These are phyloP conservation scores for Melanaphis sacchari DNA, from an alignment of 1,140 invertebrate genomes.

Conservation along the genomic window DNA sequence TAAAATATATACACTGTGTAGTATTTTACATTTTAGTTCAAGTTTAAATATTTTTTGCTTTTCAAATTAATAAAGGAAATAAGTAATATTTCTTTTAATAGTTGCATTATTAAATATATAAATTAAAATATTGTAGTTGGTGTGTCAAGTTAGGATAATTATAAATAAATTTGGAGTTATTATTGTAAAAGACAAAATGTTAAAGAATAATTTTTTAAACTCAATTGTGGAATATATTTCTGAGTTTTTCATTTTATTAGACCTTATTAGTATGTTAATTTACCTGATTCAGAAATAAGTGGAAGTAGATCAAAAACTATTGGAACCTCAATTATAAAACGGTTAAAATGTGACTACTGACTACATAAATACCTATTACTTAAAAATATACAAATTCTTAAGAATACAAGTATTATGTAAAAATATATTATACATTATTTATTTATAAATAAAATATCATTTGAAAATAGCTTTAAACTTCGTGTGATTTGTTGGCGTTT, in stretches of 20 bases:
- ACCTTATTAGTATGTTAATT: not conserved
- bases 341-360: not conserved
- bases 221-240: not conserved
- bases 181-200: not conserved
- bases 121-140: not conserved
- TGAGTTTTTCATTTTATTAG: not conserved
- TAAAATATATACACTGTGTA: not conserved
- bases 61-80: not conserved
- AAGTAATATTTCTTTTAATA: not conserved
- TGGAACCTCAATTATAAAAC: not conserved
- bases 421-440: not conserved
- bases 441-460: not conserved
- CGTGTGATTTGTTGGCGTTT: not conserved
- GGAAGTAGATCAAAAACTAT: not conserved
- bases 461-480: not conserved
- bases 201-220: not conserved
- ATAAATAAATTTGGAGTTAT: not conserved
- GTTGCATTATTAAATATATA: not conserved
- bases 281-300: not conserved
- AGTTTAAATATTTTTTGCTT: not conserved
- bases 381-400: not conserved
- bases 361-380: not conserved
- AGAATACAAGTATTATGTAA: not conserved
- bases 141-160: not conserved
- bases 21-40: not conserved